Conservation (phyloP, 2,113 vertebrate genomes). For the Nestor notabilis region DNA sequence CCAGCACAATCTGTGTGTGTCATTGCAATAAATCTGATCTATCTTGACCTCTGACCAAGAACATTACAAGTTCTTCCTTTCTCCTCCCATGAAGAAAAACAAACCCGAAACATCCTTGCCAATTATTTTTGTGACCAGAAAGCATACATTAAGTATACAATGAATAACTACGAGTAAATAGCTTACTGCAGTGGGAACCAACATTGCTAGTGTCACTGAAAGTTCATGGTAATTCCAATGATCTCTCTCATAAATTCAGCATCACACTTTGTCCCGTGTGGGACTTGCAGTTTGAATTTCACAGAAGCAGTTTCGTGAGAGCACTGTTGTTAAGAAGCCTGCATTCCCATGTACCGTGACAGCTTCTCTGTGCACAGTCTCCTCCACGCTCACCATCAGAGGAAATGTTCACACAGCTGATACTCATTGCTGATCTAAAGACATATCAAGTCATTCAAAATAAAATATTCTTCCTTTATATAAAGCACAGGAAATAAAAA, state of each 20-base stretch:
- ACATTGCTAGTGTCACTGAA: constrained; percentile 37
- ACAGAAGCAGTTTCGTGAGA: constrained; percentile 58
- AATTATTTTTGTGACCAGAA: constrained; percentile 55
- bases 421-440: not conserved
- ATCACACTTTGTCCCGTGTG: constrained; percentile 49
- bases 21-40: not conserved
- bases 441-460: not conserved
- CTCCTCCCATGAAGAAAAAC: constrained; percentile 39
- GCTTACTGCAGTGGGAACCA: constrained; percentile 29
- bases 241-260: constrained; percentile 60
- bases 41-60: constrained; percentile 16
- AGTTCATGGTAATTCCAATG: constrained; percentile 57
- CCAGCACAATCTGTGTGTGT: not conserved
- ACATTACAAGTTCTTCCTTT: constrained; percentile 9
- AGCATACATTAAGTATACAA: not conserved
- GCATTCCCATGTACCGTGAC: not conserved
- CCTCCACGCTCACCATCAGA: not conserved
- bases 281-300: constrained; percentile 36
- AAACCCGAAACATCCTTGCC: not conserved
- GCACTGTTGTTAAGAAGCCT: constrained; percentile 51
- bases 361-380: not conserved
- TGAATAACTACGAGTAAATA: constrained; percentile 27
- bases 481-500: not conserved
- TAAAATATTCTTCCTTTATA: not conserved
- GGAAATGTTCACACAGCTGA: not conserved